Base-by-base conservation (phyloP, 53 echinoderm and acorn worm species). In the Apostichopus leukothele region DNA sequence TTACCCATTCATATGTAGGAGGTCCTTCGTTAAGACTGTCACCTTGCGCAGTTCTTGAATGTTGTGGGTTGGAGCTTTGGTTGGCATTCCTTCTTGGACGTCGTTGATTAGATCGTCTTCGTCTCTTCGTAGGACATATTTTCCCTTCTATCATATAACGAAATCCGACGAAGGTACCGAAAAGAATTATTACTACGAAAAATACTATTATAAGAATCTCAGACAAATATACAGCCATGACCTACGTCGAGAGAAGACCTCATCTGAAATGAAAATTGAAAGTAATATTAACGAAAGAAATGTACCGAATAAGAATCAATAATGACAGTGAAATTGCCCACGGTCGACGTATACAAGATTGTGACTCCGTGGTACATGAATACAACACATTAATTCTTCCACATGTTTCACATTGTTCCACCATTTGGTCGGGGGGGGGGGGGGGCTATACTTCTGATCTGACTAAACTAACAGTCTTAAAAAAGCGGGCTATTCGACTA, bases 1-100 rank as follows among this genome's bases (percentile, higher is more conserved):
- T 75, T 10, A 87, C 88, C 88, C 88, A 87, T 53, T 87, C 14
- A 25, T 87, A 87, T 73, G 88, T 55, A 14, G 88, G 88, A 19
- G 88, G 88, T 25, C 52, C 74, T 74, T 87, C 75, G 14, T 87
- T 87, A 21, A 52, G 19, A 54, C 25, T 27, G 3, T 5, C 39
- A 9, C 51, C 50, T 74, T 18, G 19, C 14, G 7, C 1, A 66
- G 12, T 22, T 60, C 16, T 63, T 50, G 66, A 22, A 4, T 25
- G 14, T 23, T 50, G 5, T 83, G 54, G 20, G 7, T 16, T 25
- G 14, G 74, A 74, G 9, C 14, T 7, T 14, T 25, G 11, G 74
- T 14, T 19, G 74, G 7, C 74, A 27, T 26, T 76, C 4, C 5
- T 6, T 52, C 52, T 52, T 26, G 6, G 23, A 0, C 18, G 54